Evolutionary conservation across 2,888 invertebrate species (phyloP).

Genomic region (Sphaerophoria rueppellii): DNA sequence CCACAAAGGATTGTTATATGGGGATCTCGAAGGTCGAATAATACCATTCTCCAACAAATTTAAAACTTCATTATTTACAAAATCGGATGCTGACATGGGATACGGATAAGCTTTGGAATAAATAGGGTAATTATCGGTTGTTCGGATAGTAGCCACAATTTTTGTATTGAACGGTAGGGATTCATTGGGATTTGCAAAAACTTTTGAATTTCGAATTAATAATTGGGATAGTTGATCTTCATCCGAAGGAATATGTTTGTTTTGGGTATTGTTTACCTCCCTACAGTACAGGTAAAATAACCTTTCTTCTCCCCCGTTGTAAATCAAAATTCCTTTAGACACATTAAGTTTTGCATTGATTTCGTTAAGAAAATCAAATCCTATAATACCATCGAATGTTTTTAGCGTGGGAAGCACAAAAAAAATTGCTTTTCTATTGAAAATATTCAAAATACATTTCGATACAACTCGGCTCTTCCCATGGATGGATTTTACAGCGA

Average conservation of each 20-base stretch:
- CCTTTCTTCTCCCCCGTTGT: conserved; percentile 18
- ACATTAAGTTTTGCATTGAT: conserved; percentile 52
- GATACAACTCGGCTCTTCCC: background rate
- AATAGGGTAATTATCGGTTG: no score
- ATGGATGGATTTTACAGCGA: conserved; percentile 24
- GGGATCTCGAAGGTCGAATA: no score
- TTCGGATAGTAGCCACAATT: no score
- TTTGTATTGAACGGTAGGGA: no score
- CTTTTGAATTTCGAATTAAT: no score
- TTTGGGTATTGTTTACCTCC: conserved; percentile 15
- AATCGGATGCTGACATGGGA: no score
- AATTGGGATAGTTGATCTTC: background rate
- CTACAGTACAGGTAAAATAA: conserved; percentile 24
- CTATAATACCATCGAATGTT: conserved; percentile 36
- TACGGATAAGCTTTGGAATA: conserved; percentile 45
- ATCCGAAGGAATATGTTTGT: background rate
- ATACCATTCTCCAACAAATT: no score
- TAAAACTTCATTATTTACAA: no score
- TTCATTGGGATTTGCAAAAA: no score
- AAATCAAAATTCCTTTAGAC: conserved; percentile 33
- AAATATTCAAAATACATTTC: conserved; percentile 46
- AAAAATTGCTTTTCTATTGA: conserved; percentile 54
- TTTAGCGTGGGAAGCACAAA: no score
- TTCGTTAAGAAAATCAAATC: conserved; percentile 60
- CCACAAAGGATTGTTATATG: no score